A percentile compares a stretch with the other conserved stretches of the same genome.
Evolutionary conservation across 1,140 invertebrate genomes (phyloP).

Genomic region (Drosophila serrata): DNA sequence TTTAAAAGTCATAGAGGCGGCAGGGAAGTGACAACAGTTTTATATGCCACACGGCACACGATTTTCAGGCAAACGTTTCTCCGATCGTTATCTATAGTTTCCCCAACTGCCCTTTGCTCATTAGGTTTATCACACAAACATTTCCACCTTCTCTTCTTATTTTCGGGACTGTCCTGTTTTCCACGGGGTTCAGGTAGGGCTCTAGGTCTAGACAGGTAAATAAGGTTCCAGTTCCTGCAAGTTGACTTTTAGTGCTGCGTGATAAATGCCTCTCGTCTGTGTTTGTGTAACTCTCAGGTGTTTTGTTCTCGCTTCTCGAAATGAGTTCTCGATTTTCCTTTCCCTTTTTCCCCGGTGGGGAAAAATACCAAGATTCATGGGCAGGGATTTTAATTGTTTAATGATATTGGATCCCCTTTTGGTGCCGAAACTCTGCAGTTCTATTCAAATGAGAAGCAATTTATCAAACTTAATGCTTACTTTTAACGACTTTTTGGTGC

Average conservation of each 20-base stretch:
- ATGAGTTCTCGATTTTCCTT: conserved; percentile 36
- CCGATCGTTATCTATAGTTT: conserved; percentile 33
- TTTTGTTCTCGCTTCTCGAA: conserved; percentile 54
- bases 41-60: conserved; percentile 67
- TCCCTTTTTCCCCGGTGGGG: background rate
- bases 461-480: conserved; percentile 29
- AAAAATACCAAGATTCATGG: conserved; percentile 1
- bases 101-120: conserved; percentile 59
- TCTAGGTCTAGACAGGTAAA: conserved; percentile 55
- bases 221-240: conserved; percentile 59
- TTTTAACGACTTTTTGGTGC: conserved; percentile 13
- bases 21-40: conserved; percentile 74
- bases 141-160: conserved; percentile 69
- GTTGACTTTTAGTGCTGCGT: conserved; percentile 61
- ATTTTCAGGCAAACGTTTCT: conserved; percentile 32
- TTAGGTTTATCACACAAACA: conserved; percentile 82
- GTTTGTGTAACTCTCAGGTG: conserved; percentile 57
- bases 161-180: conserved; percentile 28
- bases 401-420: conserved; percentile 15
- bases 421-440: conserved; percentile 10
- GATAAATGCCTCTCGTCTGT: conserved; percentile 59
- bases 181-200: conserved; percentile 36
- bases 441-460: conserved; percentile 34
- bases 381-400: conserved; percentile 35
- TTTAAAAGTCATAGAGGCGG: conserved; percentile 55